Base-by-base conservation (phyloP, 2,888 invertebrate genomes). In the Melanchra persicariae region DNA sequence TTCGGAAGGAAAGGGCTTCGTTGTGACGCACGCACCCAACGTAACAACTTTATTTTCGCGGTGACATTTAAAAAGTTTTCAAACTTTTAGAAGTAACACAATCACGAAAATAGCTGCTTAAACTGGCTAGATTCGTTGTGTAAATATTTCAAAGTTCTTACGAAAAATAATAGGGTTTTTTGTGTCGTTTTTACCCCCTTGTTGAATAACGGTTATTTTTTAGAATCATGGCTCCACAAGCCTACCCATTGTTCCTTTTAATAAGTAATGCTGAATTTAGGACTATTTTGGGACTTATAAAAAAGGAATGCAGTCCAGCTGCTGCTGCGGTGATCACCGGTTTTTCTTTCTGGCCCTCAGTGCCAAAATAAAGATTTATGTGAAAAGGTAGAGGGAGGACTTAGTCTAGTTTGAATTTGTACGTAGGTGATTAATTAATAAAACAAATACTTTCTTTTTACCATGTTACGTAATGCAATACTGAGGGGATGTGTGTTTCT, bases 21-120 rank as follows among this genome's bases (percentile, higher is more conserved):
- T 78, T 81, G 52, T 90, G 89, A 90, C 89, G 89, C 85, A 87
- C 80, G 64, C 70, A 64, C 57, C 58, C 52, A 67, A 49, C 61
- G 68, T 71, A 79, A 79, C 77, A 63, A 26, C 17, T 68, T 76
- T 81, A 72, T 72, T 79, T 69, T 72, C 24, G 57, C 59, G 54
- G 37, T 52, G 66, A 24, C 76, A 67, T 76, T 79, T 71, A 68
- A 82, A 67, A 79, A 71, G 43, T 81, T 58, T 70, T 62, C 12
- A 43, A 59, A 26, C 26, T 45, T n/a, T 61, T 12, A 43, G 34
- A 70, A 66, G 66, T 60, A 57, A 47, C 45, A 10, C 6, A 22
- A 37, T 66, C 30, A 54, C 52, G 24, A 58, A 61, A 81, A 70
- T 67, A 80, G 30, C 70, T 64, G 59, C 37, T 68, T 57, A 57